These are phyloP conservation scores for Eupithecia tripunctaria DNA, from an alignment of 2,888 invertebrate genomes.

Conservation along the genomic window DNA sequence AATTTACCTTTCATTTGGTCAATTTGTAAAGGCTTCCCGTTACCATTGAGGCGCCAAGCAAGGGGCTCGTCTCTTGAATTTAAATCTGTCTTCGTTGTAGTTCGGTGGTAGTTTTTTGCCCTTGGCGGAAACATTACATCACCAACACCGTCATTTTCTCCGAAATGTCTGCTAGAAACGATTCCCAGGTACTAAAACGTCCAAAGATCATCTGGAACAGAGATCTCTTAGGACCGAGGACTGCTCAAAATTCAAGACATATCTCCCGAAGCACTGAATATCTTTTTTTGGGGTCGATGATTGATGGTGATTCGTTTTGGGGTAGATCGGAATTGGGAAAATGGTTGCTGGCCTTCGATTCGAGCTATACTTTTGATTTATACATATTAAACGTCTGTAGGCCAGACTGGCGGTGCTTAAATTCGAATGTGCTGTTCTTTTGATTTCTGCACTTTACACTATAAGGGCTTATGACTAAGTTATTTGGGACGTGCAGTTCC, in stretches of 20 bases:
- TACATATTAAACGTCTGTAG: neutral
- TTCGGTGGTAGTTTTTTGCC: slow-evolving; percentile 14
- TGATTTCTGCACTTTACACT: neutral
- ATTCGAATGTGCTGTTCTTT: neutral
- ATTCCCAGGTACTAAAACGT: neutral
- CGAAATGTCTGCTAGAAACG: slow-evolving; percentile 2
- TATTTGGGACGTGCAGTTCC: too few species aligned
- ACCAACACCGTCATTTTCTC: neutral
- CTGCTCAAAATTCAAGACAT: neutral
- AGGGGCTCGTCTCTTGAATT: slow-evolving; percentile 58
- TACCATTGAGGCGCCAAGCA: slow-evolving; percentile 47
- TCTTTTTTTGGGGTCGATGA: neutral
- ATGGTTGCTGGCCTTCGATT: neutral
- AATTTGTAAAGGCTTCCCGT: slow-evolving; percentile 61
- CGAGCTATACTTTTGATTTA: neutral
- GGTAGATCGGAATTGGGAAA: neutral
- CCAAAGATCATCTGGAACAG: neutral
- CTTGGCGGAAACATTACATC: slow-evolving; percentile 15
- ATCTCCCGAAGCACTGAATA: neutral
- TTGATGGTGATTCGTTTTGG: neutral
- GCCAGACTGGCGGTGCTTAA: neutral
- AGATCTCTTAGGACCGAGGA: neutral
- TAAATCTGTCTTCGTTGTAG: slow-evolving; percentile 48
- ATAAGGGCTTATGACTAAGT: too few species aligned
- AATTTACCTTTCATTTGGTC: slow-evolving; percentile 36